Percentiles rank a stretch among this genome's conserved stretches.
Evolutionary conservation across 2,797 vertebrate genomes (phyloP).

Genomic region (Fratercula arctica): DNA sequence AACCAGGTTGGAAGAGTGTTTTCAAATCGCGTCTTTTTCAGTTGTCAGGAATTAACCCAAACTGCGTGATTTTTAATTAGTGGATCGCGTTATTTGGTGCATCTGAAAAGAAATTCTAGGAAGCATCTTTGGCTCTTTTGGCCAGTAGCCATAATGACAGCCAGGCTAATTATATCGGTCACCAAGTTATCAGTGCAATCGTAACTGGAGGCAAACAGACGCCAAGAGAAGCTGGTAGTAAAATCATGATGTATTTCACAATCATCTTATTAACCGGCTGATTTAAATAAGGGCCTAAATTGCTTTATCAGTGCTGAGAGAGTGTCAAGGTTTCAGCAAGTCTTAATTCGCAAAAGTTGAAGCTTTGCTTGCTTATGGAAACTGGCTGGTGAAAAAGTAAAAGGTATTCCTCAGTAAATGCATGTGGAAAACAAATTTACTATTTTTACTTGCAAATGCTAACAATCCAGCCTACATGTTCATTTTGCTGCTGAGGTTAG

Average conservation of each 20-base stretch:
- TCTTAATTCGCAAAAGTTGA: not conserved
- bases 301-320: constrained; percentile 12
- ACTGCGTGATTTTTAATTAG: constrained; percentile 27
- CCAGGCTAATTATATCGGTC: constrained; percentile 52
- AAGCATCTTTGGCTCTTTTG: constrained; percentile 39
- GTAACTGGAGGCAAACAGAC: constrained; percentile 52
- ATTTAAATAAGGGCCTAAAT: constrained; percentile 35
- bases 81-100: not conserved
- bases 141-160: constrained; percentile 44
- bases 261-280: constrained; percentile 54
- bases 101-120: constrained; percentile 4
- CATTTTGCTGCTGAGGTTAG: not conserved
- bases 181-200: constrained; percentile 22
- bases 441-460: not conserved
- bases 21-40: not conserved
- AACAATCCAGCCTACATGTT: not conserved
- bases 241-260: constrained; percentile 63
- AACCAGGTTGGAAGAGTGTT: not conserved
- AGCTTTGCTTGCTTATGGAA: not conserved
- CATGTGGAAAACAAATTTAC: not conserved
- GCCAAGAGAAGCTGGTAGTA: constrained; percentile 54
- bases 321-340: constrained; percentile 28
- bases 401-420: not conserved
- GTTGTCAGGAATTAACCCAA: constrained; percentile 13
- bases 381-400: not conserved